phyloP scores from a whole-genome alignment of 2,113 vertebrate genomes.

The Chaetorhynchus papuensis region DNA sequence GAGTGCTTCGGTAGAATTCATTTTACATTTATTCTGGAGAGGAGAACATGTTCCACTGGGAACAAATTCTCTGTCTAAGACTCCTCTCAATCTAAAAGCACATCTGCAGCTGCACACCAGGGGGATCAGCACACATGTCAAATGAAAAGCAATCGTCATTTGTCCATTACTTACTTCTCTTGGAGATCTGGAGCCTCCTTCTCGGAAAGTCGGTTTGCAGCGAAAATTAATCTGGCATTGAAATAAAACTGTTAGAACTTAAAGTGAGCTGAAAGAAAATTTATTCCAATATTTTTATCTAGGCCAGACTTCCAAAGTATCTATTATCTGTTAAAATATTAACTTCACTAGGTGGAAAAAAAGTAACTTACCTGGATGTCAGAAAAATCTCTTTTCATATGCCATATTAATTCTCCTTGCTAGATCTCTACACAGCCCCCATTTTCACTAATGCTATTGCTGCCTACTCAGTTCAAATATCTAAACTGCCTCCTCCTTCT shows the following conservation, averaged over 20 bases:
- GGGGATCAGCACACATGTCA: not conserved
- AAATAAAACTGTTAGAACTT: constrained; percentile 50
- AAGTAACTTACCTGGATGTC: not conserved
- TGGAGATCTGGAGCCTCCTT: constrained; percentile 87
- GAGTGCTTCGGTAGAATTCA: not conserved
- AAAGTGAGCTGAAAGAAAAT: not conserved
- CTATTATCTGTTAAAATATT: not conserved
- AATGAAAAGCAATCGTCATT: not conserved
- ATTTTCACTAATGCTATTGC: not conserved
- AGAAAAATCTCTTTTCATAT: not conserved
- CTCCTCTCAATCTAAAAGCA: not conserved
- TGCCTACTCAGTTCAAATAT: not conserved
- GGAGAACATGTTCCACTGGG: not conserved
- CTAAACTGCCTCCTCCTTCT: not conserved
- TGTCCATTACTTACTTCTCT: constrained; percentile 84
- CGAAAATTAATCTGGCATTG: constrained; percentile 91
- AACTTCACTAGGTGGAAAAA: not conserved
- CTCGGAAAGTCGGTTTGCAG: constrained; percentile 97
- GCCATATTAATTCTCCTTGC: not conserved
- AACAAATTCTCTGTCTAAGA: not conserved
- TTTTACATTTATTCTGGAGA: not conserved
- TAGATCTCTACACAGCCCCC: not conserved
- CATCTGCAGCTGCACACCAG: not conserved
- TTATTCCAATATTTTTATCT: not conserved
- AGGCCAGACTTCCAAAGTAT: not conserved